Evolutionary conservation across 2,888 invertebrate genomes (phyloP), one percentile per base, ranked within the genome.

Genomic region (Habrosyne pyritoides): DNA sequence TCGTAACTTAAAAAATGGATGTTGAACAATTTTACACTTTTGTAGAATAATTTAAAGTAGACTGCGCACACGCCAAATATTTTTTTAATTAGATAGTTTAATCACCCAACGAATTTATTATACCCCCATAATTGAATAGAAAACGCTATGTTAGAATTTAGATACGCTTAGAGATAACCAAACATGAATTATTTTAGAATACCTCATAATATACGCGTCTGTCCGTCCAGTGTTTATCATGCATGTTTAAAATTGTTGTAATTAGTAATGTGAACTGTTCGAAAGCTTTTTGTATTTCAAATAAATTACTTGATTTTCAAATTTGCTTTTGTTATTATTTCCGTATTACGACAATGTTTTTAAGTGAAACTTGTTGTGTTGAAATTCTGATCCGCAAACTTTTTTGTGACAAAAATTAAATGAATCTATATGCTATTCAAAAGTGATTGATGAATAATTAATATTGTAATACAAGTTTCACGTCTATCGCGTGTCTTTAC

Each of bases 41-140:
- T 54, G 53, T 53, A 56, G 36, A 56, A 52, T 54, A 63, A 53
- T 59, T 70, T 66, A 67, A 55, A 49, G 79, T 88, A 87, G 87
- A 87, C 84, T 87, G 84, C 81, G 71, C 83, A 73, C 78, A 47
- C 67, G 89, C 87, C 87, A 88, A 89, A 87, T 64, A 66, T 69
- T 68, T 70, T 65, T 64, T 64, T 70, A n/a, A 51, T 59, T 53
- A 58, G 54, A 52, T 59, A 54, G 53, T 49, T 54, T 57, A 57
- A 59, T 59, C 47, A 50, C 60, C 54, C 30, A 53, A 56, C 56
- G 53, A 55, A 28, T 56, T 56, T 59, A 61, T 70, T 58, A 66
- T 61, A 65, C 62, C 60, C 58, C 60, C 60, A 60, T 58, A 63
- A 52, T 30, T 48, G 56, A 54, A 14, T 12, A 54, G 47, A 59